Base-by-base conservation (phyloP, 1,140 invertebrate genomes). In the Zaprionus vittiger region DNA sequence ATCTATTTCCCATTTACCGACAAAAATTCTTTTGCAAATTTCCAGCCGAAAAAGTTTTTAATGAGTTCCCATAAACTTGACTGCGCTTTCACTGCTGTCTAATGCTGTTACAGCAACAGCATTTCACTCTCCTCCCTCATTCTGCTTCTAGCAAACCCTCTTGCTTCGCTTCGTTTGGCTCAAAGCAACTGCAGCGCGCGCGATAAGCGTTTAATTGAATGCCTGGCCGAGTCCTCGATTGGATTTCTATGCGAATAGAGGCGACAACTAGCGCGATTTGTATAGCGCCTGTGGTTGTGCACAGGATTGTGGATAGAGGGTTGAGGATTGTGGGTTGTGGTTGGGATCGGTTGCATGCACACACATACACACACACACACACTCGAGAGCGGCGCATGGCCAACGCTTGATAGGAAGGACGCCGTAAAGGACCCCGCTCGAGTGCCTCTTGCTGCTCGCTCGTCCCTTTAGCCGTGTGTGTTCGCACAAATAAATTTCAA, bases 181-280 rank as follows among this genome's bases (percentile, higher is more conserved):
- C 67, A 68, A 38, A 57, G 72, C 83, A 79, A 89, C 67, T 87
- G 83, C 78, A 67, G 37, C 47, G 66, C 4, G 44, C 59, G 72
- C 74, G 84, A 87, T 87, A 87, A 87, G 84, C 84, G 80, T 89
- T 87, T 87, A 87, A 87, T 87, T 87, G 85, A 87, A 87, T 77
- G 73, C 52, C 49, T 75, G 69, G 74, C 52, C 60, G 64, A 77
- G 70, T 56, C 41, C 56, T 52, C 72, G 74, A 80, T 80, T 80
- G 78, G 73, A 80, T 80, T 80, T 80, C 74, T 73, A 80, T 80
- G 77, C 69, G 71, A 77, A 49, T 69, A 72, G 38, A 41, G 65
- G 62, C 57, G 41, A 20, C 49, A 59, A 65, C 56, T 69, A 72
- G 67, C 67, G 73, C 67, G 57, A 68, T 63, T 63, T 61, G 28